phyloP scores from a whole-genome alignment of 2,888 invertebrate species.

The Rhynchonema sp. region DNA sequence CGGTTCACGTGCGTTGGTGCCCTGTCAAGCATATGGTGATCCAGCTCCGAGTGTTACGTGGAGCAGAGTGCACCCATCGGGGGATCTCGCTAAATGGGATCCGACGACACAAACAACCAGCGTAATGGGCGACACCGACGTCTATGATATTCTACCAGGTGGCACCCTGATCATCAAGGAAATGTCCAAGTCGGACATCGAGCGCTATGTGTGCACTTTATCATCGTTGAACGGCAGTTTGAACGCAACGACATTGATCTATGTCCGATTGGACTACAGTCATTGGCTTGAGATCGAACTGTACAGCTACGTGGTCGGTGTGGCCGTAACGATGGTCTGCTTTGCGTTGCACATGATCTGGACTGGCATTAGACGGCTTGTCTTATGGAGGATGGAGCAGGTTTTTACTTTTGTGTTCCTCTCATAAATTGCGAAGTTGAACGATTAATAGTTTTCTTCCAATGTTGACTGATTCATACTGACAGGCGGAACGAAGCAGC shows the following conservation, averaged over 20 bases:
- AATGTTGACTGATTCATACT: too few species aligned
- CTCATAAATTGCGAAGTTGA: too few species aligned
- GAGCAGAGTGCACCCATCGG: neutral
- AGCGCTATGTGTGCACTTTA: neutral
- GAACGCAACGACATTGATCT: neutral
- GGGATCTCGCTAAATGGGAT: neutral
- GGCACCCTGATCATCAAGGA: neutral
- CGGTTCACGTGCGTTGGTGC: neutral
- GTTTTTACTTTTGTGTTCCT: too few species aligned
- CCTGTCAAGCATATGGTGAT: neutral
- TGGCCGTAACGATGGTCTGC: neutral
- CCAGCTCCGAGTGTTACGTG: neutral
- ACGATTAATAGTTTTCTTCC: too few species aligned
- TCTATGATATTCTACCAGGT: neutral
- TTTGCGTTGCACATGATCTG: neutral
- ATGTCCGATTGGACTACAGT: neutral
- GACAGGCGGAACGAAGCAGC: constrained; percentile 14
- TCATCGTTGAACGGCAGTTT: neutral
- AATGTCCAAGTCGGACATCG: neutral
- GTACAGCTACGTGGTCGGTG: neutral
- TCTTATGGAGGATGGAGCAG: neutral
- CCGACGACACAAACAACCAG: neutral
- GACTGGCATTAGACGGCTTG: neutral
- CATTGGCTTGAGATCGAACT: neutral
- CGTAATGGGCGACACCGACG: neutral